Evolutionary conservation across 2,113 vertebrate genomes (phyloP).

Genomic region (Connochaetes taurinus): DNA sequence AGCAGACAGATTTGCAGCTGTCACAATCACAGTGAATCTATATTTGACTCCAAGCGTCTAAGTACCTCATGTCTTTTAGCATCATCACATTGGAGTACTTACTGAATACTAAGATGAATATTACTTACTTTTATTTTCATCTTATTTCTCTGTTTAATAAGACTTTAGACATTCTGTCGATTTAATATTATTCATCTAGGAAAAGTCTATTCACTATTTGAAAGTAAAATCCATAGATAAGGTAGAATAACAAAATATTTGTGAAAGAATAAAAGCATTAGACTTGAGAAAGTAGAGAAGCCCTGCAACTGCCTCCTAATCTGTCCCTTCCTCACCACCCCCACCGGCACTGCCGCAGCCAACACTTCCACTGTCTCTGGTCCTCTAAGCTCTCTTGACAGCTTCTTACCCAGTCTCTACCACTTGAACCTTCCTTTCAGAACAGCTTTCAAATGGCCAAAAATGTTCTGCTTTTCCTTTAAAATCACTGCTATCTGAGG

Average conservation of each 20-base stretch:
- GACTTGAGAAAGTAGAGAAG: background rate
- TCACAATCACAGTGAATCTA: background rate
- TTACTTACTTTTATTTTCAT: background rate
- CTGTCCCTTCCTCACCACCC: background rate
- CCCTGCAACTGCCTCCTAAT: background rate
- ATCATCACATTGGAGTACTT: background rate
- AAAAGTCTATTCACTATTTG: background rate
- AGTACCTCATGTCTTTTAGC: background rate
- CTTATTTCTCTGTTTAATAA: background rate
- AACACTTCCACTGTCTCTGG: background rate
- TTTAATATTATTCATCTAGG: background rate
- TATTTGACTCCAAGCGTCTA: background rate
- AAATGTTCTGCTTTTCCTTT: background rate
- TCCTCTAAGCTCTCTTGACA: background rate
- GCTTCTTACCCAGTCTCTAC: background rate
- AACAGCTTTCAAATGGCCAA: background rate
- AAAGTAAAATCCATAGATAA: background rate
- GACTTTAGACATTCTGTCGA: background rate
- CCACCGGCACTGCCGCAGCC: rapidly evolving
- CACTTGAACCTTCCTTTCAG: background rate
- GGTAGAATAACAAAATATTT: background rate
- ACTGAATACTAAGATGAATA: background rate
- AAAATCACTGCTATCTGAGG: background rate
- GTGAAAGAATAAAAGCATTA: background rate
- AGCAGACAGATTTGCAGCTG: background rate